phyloP scores from a whole-genome alignment of 2,113 vertebrate species.

The Mesembrinibis cayennensis region DNA sequence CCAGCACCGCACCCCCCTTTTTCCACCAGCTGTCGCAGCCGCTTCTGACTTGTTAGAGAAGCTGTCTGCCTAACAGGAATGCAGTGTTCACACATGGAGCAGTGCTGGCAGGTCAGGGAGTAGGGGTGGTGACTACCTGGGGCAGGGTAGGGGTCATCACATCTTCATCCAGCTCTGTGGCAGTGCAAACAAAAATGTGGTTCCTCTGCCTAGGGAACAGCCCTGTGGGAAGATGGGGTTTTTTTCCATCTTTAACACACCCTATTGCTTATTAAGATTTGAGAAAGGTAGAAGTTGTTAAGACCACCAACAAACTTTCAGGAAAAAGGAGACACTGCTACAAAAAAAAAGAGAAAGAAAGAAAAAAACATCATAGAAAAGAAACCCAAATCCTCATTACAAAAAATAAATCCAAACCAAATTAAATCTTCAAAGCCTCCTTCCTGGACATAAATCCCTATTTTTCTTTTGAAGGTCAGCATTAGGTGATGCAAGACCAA shows the following conservation, averaged over 20 bases:
- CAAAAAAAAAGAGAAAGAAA: background rate
- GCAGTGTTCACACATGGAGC: background rate
- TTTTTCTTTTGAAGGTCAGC: conserved; percentile 46
- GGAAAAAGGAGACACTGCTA: background rate
- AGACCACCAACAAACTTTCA: background rate
- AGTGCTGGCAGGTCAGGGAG: background rate
- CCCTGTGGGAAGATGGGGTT: rapidly evolving
- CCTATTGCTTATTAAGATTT: background rate
- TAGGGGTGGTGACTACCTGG: background rate
- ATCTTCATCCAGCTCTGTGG: background rate
- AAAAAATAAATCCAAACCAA: conserved; percentile 30
- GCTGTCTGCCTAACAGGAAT: background rate
- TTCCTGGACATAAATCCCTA: conserved; percentile 14
- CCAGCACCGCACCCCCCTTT: background rate
- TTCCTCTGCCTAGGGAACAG: background rate
- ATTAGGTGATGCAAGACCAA: conserved; percentile 28
- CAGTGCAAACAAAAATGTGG: rapidly evolving
- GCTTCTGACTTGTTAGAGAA: background rate
- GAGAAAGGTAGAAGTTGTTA: background rate
- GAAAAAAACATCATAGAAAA: background rate
- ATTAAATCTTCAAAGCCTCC: conserved; percentile 43
- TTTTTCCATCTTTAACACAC: background rate
- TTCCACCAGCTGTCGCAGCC: background rate
- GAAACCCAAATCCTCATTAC: background rate
- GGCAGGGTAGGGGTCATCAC: background rate